Percentiles rank a stretch among this genome's conserved stretches.
Conservation (phyloP, 1,140 invertebrate genomes). For the Macrotrachela quadricornifera region DNA sequence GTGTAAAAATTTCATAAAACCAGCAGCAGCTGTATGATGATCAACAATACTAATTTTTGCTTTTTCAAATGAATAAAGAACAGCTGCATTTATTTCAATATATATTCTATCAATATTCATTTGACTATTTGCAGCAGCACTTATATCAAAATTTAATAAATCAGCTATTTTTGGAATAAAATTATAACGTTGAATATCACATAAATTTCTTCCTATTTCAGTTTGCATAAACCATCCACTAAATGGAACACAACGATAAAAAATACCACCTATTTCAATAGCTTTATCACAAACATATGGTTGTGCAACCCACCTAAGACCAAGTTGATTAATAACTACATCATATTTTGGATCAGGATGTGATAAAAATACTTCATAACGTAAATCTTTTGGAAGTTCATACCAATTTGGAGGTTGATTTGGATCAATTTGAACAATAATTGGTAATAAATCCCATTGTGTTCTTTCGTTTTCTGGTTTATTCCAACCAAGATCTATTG, state of each 20-base stretch:
- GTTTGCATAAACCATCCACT: conserved; percentile 95
- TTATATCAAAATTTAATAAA: conserved; percentile 74
- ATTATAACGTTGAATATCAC: no score
- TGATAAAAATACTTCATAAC: conserved; percentile 56
- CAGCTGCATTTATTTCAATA: conserved; percentile 69
- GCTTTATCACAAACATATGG: conserved; percentile 66
- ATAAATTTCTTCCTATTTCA: conserved; percentile 51
- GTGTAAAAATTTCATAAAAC: conserved; percentile 81
- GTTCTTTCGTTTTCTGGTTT: no score
- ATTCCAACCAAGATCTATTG: no score
- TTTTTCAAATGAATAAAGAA: conserved; percentile 69
- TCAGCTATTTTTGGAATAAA: no score
- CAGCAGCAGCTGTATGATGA: conserved; percentile 77
- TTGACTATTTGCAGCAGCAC: conserved; percentile 51
- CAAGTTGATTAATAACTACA: conserved; percentile 13
- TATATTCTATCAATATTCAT: conserved; percentile 78
- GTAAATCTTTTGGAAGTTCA: conserved; percentile 64
- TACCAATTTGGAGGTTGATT: conserved; percentile 77
- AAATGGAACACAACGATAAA: conserved; percentile 74
- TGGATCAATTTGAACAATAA: conserved; percentile 71
- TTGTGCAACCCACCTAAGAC: conserved; percentile 67
- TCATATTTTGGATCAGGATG: conserved; percentile 62
- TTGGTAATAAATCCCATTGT: conserved; percentile 62
- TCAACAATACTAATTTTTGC: conserved; percentile 76
- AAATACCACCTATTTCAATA: conserved; percentile 76